These are phyloP conservation scores for Nestor notabilis DNA, from an alignment of 2,113 vertebrate species.

Conservation along the genomic window DNA sequence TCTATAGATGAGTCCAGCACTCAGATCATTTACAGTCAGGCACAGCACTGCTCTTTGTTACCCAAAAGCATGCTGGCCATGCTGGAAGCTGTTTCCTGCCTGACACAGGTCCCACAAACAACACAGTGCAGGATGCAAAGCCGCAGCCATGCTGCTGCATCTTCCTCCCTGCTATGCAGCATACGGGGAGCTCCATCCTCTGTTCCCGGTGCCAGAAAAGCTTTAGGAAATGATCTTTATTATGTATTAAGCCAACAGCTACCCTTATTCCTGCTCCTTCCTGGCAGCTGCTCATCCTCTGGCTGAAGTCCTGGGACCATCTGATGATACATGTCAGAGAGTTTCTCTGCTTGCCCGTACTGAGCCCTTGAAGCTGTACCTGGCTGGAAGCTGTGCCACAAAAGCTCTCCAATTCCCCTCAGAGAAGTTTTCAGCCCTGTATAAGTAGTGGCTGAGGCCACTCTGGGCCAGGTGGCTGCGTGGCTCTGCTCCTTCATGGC, in stretches of 20 bases:
- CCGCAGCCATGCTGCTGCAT: neutral
- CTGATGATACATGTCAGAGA: neutral
- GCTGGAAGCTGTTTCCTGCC: neutral
- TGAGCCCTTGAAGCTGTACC: fast-evolving
- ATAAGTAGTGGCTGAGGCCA: neutral
- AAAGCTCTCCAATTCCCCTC: neutral
- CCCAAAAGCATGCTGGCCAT: fast-evolving
- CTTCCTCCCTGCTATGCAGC: neutral
- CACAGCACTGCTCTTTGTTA: neutral
- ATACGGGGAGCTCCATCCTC: fast-evolving
- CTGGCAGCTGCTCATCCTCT: neutral
- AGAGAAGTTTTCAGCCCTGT: neutral
- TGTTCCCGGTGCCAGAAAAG: fast-evolving
- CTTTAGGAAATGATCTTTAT: neutral
- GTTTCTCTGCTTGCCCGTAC: neutral
- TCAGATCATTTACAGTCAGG: neutral
- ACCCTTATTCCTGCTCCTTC: neutral
- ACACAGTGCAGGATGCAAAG: fast-evolving
- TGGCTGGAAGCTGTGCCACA: neutral
- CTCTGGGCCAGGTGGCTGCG: neutral
- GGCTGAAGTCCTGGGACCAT: neutral
- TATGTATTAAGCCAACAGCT: neutral
- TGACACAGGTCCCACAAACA: neutral
- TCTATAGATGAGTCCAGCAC: neutral
- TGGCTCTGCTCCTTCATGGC: neutral